Evolutionary conservation across 2,113 vertebrate genomes (phyloP), one percentile per base, ranked within the genome.

Genomic region (Callocephalon fimbriatum): DNA sequence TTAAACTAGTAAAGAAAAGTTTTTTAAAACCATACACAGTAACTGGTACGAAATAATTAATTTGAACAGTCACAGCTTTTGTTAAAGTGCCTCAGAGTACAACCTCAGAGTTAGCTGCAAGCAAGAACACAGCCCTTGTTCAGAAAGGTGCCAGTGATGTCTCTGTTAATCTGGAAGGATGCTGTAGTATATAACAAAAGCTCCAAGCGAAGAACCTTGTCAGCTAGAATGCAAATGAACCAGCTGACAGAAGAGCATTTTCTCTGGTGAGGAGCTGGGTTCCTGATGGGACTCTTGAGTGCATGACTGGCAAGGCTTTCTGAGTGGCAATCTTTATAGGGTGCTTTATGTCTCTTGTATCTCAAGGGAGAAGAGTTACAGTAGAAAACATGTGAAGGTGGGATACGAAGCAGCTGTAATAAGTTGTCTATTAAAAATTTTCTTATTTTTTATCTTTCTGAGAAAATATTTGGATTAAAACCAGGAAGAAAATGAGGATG

Each of bases 221-320:
- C 97, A 96, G 73, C 79, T 76, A 59, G 81, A 78, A 95, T 93
- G 74, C 91, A 96, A 93, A 94, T 97, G 58, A 94, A 56, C 63
- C 2, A 16, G 48, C 81, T 56, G 82, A 84, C 90, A 83, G 95
- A 91, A 88, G 93, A 83, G 38, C 86, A 83, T 76, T 88, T 87
- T 92, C 81, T 84, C 32, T 58, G 76, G 82, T 12, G 20, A 65
- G 42, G 78, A 91, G 61, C 66, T n/a, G 22, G 38, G 40, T n/a
- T 81, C 10, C 3, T 85, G 87, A 27, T 6, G 40, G 77, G 56
- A 48, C 47, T 21, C 44, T 80, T 73, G 81, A 94, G 81, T 45
- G 53, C 45, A 15, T 51, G 63, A 29, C 88, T 89, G 54, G 77
- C 76, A 77, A 14, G 73, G 58, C 53, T 47, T 37, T 7, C 42